Base-by-base conservation (phyloP, 2,888 invertebrate genomes). In the Apotomis turbidana region DNA sequence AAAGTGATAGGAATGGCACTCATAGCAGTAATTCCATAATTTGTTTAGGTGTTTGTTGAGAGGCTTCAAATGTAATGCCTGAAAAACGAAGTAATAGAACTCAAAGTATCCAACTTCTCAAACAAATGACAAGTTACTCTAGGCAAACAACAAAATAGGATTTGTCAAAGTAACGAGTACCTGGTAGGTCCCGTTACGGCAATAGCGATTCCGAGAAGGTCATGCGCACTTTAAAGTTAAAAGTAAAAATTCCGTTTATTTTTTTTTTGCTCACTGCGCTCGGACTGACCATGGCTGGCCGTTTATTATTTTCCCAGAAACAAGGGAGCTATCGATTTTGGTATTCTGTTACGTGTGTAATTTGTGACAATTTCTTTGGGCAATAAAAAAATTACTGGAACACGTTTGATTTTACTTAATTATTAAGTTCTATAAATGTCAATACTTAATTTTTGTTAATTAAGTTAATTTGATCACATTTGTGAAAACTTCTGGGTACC, bases 181-280 rank as follows among this genome's bases (percentile, higher is more conserved):
- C 90, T 91, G 91, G 77, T 73, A 77, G 83, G 87, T 91, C 89
- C 93, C 91, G 93, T 93, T 93, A 92, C 84, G 85, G 84, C 83
- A 83, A 84, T 85, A 88, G 85, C 88, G 81, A 83, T 93, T 93
- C 93, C 85, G 76, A 90, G 93, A 93, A 93, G 93, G 91, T 90
- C 91, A 91, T 88, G 88, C 89, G 86, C 88, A 86, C 80, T 85
- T 80, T 87, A 78, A 83, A 83, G 80, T 83, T 87, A 82, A 90
- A 90, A 88, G 76, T 76, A 76, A 76, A 76, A 76, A 76, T 90
- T 87, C 89, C 86, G 87, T 85, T 89, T 87, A 82, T 77, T 83
- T 88, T 90, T 90, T 27, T 90, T 90, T 90, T 89, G 83, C 83
- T 62, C 70, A 79, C 71, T 75, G 27, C 74, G 71, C 68, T 70